Evolutionary conservation across 2,888 invertebrate genomes (phyloP).

Genomic region (Synergus japonicus): DNA sequence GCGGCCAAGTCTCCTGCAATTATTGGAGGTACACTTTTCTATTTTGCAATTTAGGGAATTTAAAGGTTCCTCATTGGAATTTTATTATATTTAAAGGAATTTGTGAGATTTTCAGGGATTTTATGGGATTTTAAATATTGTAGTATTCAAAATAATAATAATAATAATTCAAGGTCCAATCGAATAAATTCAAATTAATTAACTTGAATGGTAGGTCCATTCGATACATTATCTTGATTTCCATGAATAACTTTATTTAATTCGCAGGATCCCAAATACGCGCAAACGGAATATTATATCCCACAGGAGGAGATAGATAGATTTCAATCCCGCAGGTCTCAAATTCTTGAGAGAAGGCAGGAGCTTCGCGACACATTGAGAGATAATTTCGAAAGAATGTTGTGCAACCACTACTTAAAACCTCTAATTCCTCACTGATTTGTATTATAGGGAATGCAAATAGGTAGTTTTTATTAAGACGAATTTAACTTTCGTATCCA

Average conservation of each 20-base stretch:
- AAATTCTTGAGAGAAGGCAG: constrained; percentile 88
- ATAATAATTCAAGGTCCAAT: no score
- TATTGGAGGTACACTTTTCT: constrained; percentile 83
- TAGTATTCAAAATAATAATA: no score
- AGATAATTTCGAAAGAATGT: constrained; percentile 90
- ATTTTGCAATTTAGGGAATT: no score
- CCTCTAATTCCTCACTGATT: constrained; percentile 70
- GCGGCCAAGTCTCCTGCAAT: constrained; percentile 85
- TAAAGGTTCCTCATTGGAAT: no score
- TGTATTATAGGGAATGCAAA: not conserved
- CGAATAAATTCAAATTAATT: no score
- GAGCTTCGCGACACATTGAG: constrained; percentile 89
- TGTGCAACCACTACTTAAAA: constrained; percentile 80
- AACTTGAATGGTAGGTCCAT: no score
- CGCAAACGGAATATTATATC: constrained; percentile 85
- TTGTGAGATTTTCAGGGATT: no score
- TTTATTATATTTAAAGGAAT: no score
- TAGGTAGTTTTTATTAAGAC: constrained; percentile 13
- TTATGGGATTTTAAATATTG: no score
- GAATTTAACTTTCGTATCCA: constrained; percentile 42
- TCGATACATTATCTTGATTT: no score
- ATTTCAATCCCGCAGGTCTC: constrained; percentile 89
- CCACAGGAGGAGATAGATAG: constrained; percentile 93
- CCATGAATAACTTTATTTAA: not conserved
- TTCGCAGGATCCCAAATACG: constrained; percentile 86